Conservation (phyloP, 2,888 invertebrate species). For the Phaonia tiefii region DNA sequence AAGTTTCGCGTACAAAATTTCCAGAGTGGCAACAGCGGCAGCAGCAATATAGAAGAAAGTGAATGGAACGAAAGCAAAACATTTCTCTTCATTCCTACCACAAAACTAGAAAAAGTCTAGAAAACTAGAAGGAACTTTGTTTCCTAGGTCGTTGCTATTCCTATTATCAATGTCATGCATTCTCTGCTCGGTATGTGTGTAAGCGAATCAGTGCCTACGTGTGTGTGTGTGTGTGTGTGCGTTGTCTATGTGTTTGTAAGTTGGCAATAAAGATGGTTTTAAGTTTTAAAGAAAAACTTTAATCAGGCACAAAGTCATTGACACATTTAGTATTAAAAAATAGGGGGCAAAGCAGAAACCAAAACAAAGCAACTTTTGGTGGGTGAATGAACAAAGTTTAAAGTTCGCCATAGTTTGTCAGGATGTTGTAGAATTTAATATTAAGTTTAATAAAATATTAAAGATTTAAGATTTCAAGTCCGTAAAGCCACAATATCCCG, state of each 20-base stretch:
- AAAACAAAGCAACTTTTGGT: constrained; percentile 22
- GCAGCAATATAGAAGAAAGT: constrained; percentile 67
- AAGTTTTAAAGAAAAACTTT: constrained; percentile 53
- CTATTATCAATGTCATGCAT: constrained; percentile 56
- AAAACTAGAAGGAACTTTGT: constrained; percentile 52
- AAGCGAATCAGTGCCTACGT: not conserved
- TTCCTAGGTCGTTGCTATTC: constrained; percentile 53
- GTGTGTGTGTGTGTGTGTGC: constrained; percentile 1
- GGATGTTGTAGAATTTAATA: constrained; percentile 42
- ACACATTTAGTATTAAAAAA: constrained; percentile 54
- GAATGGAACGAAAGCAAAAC: constrained; percentile 57
- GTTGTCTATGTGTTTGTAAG: constrained; percentile 32
- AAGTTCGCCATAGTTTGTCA: not conserved
- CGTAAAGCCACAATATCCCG: not conserved
- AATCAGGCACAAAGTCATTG: constrained; percentile 67
- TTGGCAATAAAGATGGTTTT: constrained; percentile 46
- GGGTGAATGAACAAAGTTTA: constrained; percentile 8
- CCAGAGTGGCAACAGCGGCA: constrained; percentile 19
- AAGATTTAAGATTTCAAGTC: constrained; percentile 6
- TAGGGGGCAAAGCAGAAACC: not conserved
- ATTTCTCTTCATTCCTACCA: constrained; percentile 54
- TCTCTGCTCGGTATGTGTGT: not conserved
- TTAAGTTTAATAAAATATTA: not conserved
- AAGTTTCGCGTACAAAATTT: constrained; percentile 61
- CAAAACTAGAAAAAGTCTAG: constrained; percentile 62